Base-by-base conservation (phyloP, 1,140 invertebrate species). In the Diorhabda elongata region DNA sequence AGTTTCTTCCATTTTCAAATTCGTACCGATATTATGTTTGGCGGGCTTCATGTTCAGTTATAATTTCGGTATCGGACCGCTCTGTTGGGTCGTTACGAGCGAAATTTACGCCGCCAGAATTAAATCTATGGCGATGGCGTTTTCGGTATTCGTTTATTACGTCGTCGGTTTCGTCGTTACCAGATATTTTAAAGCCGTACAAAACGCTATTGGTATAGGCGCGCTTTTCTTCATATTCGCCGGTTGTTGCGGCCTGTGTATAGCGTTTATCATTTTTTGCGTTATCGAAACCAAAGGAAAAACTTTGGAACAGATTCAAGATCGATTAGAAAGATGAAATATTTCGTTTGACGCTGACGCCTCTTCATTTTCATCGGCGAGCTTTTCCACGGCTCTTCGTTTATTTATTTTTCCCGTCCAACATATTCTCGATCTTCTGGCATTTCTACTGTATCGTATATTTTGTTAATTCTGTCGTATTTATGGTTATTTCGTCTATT, bases 81-180 rank as follows among this genome's bases (percentile, higher is more conserved):
- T 95, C 5, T 91, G 92, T 0, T 94, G 92, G 91, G 86, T 92
- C 1, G 86, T 96, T 45, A 89, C 93, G 84, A 89, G 89, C 2
- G 91, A 96, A 81, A 86, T 95, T 73, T 91, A 94, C 72, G 87
- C 93, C 2, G 83, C 88, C 0, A 87, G 89, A 71, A 87, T 92
- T 1, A 90, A 92, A 77, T 87, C 89, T 0, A 80, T 87, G 3
- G 92, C 91, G 2, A 88, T 89, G 2, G 87, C 90, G 0, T 82
- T 94, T 4, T 88, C 90, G 0, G 88, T 91, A 1, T 87, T 87
- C 60, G 84, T 87, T 63, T 93, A 91, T 74, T 96, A 92, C 92
- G 76, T 85, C 2, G 79, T 91, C 58, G 89, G 88, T 2, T 96
- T 96, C 78, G 67, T 95, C 41, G 84, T 95, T 7, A 93, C 92